Percentiles rank a stretch among this genome's conserved stretches.
phyloP scores from a whole-genome alignment of 2,888 invertebrate genomes.

The Eristalis pertinax region DNA sequence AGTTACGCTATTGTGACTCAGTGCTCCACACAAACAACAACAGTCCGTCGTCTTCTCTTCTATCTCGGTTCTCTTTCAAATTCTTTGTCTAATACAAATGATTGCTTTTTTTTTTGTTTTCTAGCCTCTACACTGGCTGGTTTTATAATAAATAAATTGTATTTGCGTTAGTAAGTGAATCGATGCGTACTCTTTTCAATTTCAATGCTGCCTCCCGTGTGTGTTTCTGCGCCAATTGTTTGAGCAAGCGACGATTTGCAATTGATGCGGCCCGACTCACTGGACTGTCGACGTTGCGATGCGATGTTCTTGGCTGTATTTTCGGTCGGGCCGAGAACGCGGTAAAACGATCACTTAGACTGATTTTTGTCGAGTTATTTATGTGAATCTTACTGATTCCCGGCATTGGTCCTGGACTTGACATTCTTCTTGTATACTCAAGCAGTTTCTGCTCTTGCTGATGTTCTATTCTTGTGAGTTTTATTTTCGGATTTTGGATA shows the following conservation, averaged over 20 bases:
- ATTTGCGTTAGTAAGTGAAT: slow-evolving; percentile 38
- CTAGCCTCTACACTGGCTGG: slow-evolving; percentile 26
- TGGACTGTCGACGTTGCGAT: slow-evolving; percentile 57
- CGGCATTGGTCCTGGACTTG: slow-evolving; percentile 46
- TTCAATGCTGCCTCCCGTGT: slow-evolving; percentile 80
- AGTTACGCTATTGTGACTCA: slow-evolving; percentile 54
- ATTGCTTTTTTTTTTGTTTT: slow-evolving; percentile 8
- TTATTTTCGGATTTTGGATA: not conserved
- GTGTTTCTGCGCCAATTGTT: slow-evolving; percentile 80
- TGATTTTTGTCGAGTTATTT: slow-evolving; percentile 82
- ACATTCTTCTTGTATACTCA: slow-evolving; percentile 20
- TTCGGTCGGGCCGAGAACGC: slow-evolving; percentile 77
- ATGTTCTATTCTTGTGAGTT: not conserved
- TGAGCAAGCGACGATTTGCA: slow-evolving; percentile 79
- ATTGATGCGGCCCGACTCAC: slow-evolving; percentile 74
- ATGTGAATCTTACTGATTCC: slow-evolving; percentile 76
- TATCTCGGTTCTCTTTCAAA: not conserved
- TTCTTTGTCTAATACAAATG: slow-evolving; percentile 4
- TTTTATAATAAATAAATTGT: slow-evolving; percentile 18
- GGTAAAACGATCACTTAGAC: slow-evolving; percentile 81
- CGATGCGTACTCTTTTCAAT: slow-evolving; percentile 81
- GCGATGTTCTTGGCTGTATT: slow-evolving; percentile 74
- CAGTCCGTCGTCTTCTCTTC: slow-evolving; percentile 27
- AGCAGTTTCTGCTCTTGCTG: slow-evolving; percentile 1
- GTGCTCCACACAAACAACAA: slow-evolving; percentile 23